A percentile compares a stretch with the other conserved stretches of the same genome.
Evolutionary conservation across 2,888 invertebrate species (phyloP).

Genomic region (Alloplasta piceator): DNA sequence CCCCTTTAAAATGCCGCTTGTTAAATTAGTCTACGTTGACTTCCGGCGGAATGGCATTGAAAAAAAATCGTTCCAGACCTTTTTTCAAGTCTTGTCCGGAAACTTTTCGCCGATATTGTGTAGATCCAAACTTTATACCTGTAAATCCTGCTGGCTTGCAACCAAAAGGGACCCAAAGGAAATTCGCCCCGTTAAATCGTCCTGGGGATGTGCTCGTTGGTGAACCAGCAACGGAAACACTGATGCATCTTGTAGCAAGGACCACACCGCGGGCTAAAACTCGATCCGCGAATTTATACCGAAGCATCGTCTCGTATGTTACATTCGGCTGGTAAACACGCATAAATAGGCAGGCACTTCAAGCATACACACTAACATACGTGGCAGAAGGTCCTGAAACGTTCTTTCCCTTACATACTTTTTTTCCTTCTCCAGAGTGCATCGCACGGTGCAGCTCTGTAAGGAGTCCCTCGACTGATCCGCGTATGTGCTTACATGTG

Average conservation of each 20-base stretch:
- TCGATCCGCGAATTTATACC: slow-evolving; percentile 58
- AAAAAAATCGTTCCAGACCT: no score
- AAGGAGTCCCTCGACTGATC: slow-evolving; percentile 40
- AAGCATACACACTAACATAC: slow-evolving; percentile 8
- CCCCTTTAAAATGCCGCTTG: no score
- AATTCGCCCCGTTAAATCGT: neutral
- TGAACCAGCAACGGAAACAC: neutral
- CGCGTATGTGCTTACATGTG: slow-evolving; percentile 45
- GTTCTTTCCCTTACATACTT: slow-evolving; percentile 16
- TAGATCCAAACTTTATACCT: no score
- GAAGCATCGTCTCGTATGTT: slow-evolving; percentile 45
- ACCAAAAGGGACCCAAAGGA: neutral
- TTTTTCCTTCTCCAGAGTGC: slow-evolving; percentile 1
- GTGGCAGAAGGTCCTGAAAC: slow-evolving; percentile 14
- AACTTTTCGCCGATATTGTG: no score
- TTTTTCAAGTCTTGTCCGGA: no score
- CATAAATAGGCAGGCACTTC: slow-evolving; percentile 52
- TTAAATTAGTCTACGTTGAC: no score
- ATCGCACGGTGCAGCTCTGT: slow-evolving; percentile 20
- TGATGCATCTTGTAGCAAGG: slow-evolving; percentile 39
- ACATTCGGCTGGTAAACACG: slow-evolving; percentile 52
- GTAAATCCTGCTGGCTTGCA: slow-evolving; percentile 9
- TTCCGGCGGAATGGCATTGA: no score
- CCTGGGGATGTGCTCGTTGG: no score
- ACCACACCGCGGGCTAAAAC: slow-evolving; percentile 54